phyloP scores from a whole-genome alignment of 2,797 vertebrate genomes.

The Danio choprae region DNA sequence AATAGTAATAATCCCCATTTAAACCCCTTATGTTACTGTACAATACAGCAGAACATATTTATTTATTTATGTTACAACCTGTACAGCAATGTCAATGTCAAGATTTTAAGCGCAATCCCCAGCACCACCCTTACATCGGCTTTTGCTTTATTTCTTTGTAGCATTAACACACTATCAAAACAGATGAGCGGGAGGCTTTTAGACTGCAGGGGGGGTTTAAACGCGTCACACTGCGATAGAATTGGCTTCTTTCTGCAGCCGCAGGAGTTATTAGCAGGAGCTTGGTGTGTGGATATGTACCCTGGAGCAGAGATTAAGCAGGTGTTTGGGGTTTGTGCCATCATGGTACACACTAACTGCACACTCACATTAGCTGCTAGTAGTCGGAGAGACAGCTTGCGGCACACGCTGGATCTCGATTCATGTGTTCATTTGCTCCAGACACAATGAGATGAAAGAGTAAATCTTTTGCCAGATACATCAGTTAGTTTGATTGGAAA shows the following conservation, averaged over 20 bases:
- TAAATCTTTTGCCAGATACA: conserved; percentile 60
- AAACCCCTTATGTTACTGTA: no score
- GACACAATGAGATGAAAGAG: conserved; percentile 71
- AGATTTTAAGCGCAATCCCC: background rate
- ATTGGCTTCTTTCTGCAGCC: conserved; percentile 72
- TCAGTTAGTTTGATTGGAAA: background rate
- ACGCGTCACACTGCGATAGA: conserved; percentile 65
- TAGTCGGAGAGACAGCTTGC: conserved; percentile 77
- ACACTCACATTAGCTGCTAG: conserved; percentile 68
- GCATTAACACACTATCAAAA: conserved; percentile 45
- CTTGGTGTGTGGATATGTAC: conserved; percentile 70
- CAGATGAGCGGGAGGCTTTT: conserved; percentile 40
- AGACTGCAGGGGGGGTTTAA: conserved; percentile 53
- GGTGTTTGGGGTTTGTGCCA: conserved; percentile 77
- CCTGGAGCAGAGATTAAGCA: conserved; percentile 73
- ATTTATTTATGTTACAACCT: no score
- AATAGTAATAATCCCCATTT: no score
- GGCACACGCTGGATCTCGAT: conserved; percentile 73
- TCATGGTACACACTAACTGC: conserved; percentile 58
- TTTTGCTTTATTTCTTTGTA: conserved; percentile 45
- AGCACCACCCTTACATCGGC: conserved; percentile 52
- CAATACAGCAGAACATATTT: no score
- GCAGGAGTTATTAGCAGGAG: conserved; percentile 65
- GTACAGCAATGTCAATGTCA: no score
- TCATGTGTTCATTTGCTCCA: conserved; percentile 80